Evolutionary conservation across 2,113 vertebrate genomes (phyloP).

Genomic region (Asarcornis scutulata): DNA sequence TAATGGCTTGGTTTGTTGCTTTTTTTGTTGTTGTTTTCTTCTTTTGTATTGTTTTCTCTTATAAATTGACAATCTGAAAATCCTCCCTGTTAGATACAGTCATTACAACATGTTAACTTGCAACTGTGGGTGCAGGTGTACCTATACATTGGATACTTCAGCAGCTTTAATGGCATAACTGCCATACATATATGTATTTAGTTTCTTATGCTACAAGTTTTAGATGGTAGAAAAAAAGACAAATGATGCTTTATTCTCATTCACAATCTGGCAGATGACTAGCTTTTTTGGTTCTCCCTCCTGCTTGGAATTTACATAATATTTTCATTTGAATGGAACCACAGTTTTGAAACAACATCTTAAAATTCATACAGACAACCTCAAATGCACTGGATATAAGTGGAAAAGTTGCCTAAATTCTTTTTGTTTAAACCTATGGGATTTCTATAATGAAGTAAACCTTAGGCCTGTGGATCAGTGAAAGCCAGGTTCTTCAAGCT

Average conservation of each 20-base stretch:
- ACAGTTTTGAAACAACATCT: neutral
- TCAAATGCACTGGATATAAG: neutral
- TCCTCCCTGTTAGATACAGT: neutral
- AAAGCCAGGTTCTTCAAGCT: conserved; percentile 15
- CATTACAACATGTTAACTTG: neutral
- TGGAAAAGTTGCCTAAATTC: neutral
- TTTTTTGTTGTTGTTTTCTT: too few relatives aligned
- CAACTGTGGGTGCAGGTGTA: neutral
- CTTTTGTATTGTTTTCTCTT: neutral
- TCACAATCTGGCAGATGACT: neutral
- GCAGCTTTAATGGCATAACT: neutral
- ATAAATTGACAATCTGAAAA: neutral
- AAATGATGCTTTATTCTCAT: neutral
- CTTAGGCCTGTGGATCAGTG: neutral
- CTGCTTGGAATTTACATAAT: neutral
- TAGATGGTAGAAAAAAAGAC: neutral
- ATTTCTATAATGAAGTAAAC: conserved; percentile 8
- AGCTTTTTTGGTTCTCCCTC: neutral
- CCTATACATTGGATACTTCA: neutral
- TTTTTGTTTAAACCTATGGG: neutral
- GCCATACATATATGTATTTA: neutral
- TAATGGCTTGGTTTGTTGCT: neutral
- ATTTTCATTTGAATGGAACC: neutral
- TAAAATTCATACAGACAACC: neutral
- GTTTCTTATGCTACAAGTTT: neutral